Evolutionary conservation across 1,140 invertebrate genomes (phyloP), one percentile per base, ranked within the genome.

Genomic region (Lethrus apterus): DNA sequence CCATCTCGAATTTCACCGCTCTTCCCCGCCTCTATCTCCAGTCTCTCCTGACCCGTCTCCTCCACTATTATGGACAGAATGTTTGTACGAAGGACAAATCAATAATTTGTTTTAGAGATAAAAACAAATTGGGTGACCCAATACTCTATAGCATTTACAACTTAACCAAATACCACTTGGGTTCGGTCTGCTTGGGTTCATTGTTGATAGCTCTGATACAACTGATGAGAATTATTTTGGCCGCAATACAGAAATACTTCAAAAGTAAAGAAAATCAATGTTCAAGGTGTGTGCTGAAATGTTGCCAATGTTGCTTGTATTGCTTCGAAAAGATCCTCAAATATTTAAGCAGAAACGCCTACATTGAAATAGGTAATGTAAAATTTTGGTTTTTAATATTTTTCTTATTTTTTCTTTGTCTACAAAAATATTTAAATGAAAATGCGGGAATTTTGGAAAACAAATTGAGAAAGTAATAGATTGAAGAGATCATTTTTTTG

Each of bases 341-440:
- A 58, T 87, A 76, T 60, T 66, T 89, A 13, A 81, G 77, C 31
- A 69, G 80, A 58, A 88, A 89, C 69, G 84, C 86, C 5, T 90
- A 84, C 58, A 84, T 89, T 50, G 83, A 86, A 76, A 80, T 81
- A 62, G 80, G 79, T 80, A 67, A 67, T 54, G 54, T 20, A 10
- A 38, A 23, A 23, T n/a, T n/a, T n/a, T n/a, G n/a, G n/a, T n/a
- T n/a, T n/a, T n/a, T n/a, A n/a, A n/a, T n/a, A n/a, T n/a, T n/a
- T n/a, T n/a, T n/a, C n/a, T n/a, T n/a, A n/a, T n/a, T n/a, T n/a
- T n/a, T n/a, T n/a, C n/a, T n/a, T n/a, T n/a, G n/a, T n/a, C n/a
- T n/a, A n/a, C n/a, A n/a, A n/a, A n/a, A n/a, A n/a, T n/a, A n/a
- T n/a, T n/a, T n/a, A n/a, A n/a, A n/a, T n/a, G n/a, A n/a, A n/a